Base-by-base conservation (phyloP, 2,888 invertebrate genomes). In the Agapostemon virescens region DNA sequence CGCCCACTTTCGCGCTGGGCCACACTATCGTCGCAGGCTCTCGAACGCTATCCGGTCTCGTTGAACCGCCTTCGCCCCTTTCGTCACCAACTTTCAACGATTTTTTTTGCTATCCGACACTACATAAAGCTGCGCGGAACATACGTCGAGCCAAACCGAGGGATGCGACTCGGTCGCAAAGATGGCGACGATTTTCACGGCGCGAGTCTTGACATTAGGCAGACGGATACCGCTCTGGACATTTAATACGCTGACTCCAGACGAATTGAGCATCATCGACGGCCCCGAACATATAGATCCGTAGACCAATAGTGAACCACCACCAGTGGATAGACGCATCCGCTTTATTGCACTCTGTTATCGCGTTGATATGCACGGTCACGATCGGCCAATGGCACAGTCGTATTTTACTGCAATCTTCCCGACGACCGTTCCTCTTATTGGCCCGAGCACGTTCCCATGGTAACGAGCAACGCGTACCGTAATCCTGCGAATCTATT, bases 131-230 rank as follows among this genome's bases (percentile, higher is more conserved):
- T 77, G 79, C 87, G 72, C 86, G 75, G 66, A 83, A 85, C 74
- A 79, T 79, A 82, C 80, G 80, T 81, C 68, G 73, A 68, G 63
- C 72, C 82, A 64, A 72, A 77, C 74, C 73, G 63, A 79, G 76
- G 58, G 72, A 81, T 79, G 84, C 85, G 84, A 87, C 83, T 68
- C 77, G 69, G 83, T 85, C 84, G 86, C 87, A 82, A 87, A 87
- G 81, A 87, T 87, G 86, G 86, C 86, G 86, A 87, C 86, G 86
- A 72, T 69, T 71, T 78, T 63, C 49, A 77, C 67, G 45, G 63
- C 79, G 75, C 75, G 72, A 69, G 33, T 76, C 84, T 83, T 79
- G 69, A 70, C 80, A 78, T 80, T 71, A 69, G 55, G 49, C 73
- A 73, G 77, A 83, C 55, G 76, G 76, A 74, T 74, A 49, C 23